Conservation (phyloP, 2,888 invertebrate genomes). For the Caenorhabditis sp. region DNA sequence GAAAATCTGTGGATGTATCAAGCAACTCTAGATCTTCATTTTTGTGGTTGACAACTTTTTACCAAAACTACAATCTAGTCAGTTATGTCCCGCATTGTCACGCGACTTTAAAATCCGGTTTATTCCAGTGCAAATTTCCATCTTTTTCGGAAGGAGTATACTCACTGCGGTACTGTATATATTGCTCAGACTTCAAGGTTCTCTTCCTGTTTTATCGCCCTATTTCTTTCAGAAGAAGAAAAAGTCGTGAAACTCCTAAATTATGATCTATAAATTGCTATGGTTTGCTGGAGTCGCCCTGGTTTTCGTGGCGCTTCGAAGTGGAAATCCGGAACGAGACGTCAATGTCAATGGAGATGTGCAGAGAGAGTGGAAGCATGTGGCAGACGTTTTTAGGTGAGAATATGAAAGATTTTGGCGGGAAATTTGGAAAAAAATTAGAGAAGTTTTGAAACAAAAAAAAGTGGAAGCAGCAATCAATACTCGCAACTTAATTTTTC, state of each 20-base stretch:
- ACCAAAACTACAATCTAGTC: too few relatives aligned
- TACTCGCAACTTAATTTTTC: neutral
- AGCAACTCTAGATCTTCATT: too few relatives aligned
- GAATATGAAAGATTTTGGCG: neutral
- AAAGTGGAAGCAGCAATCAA: too few relatives aligned
- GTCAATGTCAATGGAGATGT: constrained; percentile 43
- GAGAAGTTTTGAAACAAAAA: neutral
- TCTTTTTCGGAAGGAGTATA: too few relatives aligned
- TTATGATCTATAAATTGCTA: neutral
- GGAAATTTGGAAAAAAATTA: constrained; percentile 13
- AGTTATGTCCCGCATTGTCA: too few relatives aligned
- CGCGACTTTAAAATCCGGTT: too few relatives aligned
- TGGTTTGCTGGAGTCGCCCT: neutral
- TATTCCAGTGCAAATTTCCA: too few relatives aligned
- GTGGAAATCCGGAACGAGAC: constrained; percentile 1
- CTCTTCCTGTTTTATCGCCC: neutral
- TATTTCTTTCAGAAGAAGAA: neutral
- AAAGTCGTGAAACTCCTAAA: neutral
- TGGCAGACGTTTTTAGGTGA: constrained; percentile 52
- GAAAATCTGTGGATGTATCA: too few relatives aligned
- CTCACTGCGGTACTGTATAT: too few relatives aligned
- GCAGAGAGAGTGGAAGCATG: constrained; percentile 29
- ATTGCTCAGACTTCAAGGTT: too few relatives aligned
- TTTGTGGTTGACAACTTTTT: too few relatives aligned
- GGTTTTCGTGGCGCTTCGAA: neutral